Evolutionary conservation across 1,140 invertebrate species (phyloP), one percentile per base, ranked within the genome.

Genomic region (Zaprionus capensis): DNA sequence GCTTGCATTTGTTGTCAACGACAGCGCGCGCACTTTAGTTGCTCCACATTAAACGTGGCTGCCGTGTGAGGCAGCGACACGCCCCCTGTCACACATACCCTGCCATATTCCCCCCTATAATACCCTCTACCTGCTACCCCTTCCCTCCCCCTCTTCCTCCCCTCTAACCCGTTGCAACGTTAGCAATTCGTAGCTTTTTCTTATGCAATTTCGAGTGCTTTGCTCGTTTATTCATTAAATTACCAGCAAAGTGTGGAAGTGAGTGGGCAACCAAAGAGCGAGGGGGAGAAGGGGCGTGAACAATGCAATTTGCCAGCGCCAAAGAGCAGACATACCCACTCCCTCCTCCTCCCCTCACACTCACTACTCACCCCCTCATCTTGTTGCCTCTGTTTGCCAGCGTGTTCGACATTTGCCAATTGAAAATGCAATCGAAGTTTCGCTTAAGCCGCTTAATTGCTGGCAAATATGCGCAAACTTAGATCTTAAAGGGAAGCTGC

Each of bases 381-480:
- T 1, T 34, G 3, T 12, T 14, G n/a, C 9, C 12, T 4, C 9
- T 49, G 41, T 41, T 36, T 36, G 49, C 38, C 71, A 61, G 38
- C 36, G 34, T 61, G 36, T 68, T 73, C 49, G 57, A 64, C 59
- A 71, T 70, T 71, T 64, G 59, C 22, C 34, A 70, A 74, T 67
- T 68, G 65, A 59, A 58, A 70, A 69, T 63, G 67, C 67, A 71
- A 71, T 76, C 61, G 61, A 71, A 76, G 53, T 64, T 75, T 41
- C 49, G 36, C 38, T 28, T 76, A 86, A 82, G 82, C 76, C 41
- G 82, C 82, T 86, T 86, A 86, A 86, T 86, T 86, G 82, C 77
- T 81, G 78, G 55, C 80, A 83, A 80, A 79, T 80, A 63, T 76
- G 74, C 41, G 15, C 24, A 11, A 31, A 51, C 46, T 51, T 51